phyloP scores from a whole-genome alignment of 2,888 invertebrate genomes.

The Heliconius hortense region DNA sequence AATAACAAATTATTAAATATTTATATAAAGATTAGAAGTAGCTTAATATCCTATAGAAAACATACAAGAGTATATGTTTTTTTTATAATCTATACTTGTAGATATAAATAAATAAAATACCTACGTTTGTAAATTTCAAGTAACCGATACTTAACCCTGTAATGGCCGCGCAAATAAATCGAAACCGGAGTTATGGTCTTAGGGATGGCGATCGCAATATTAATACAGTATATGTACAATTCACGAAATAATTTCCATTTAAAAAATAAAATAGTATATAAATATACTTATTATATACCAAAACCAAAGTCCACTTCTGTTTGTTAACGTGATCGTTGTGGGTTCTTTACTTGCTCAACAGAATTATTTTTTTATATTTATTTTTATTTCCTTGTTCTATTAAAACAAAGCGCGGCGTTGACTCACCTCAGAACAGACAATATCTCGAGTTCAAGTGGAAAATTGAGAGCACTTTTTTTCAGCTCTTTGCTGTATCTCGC shows the following conservation, averaged over 20 bases:
- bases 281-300: neutral
- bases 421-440: too few relatives aligned
- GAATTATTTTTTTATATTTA: neutral
- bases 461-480: too few relatives aligned
- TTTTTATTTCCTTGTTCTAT: neutral
- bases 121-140: constrained; percentile 56
- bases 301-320: too few relatives aligned
- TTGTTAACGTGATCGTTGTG: too few relatives aligned
- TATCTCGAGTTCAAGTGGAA: too few relatives aligned
- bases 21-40: neutral
- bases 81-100: neutral
- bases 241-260: too few relatives aligned
- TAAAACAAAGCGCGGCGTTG: too few relatives aligned
- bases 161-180: constrained; percentile 65
- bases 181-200: constrained; percentile 48
- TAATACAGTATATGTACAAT: neutral
- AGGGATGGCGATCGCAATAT: constrained; percentile 49
- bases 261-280: too few relatives aligned
- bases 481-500: neutral
- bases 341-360: neutral
- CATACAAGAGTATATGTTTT: neutral
- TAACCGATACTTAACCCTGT: constrained; percentile 63
- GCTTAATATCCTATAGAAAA: neutral
- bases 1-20: neutral
- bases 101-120: constrained; percentile 40